Conservation (phyloP, 1,140 invertebrate genomes). For the Cryptotermes secundus region DNA sequence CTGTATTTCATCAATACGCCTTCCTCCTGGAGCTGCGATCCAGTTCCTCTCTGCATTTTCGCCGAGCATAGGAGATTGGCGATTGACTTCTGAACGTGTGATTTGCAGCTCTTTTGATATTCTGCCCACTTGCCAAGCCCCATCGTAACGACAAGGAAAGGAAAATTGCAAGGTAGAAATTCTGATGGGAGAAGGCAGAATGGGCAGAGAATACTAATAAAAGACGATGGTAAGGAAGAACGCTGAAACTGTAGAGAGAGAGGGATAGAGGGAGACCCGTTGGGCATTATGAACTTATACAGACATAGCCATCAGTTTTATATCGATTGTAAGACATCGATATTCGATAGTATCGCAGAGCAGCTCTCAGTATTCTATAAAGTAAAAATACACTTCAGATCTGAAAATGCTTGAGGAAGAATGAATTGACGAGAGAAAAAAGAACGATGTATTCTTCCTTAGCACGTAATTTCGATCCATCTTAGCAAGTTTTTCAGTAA, state of each 20-base stretch:
- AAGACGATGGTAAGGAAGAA: not conserved
- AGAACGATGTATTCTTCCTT: not conserved
- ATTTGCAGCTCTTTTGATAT: slow-evolving; percentile 13
- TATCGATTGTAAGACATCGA: not conserved
- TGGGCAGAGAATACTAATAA: slow-evolving; percentile 9
- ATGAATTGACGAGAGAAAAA: not conserved
- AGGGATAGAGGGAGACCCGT: not conserved
- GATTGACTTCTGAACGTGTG: slow-evolving; percentile 1
- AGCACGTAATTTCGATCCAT: not conserved
- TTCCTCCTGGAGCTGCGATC: not conserved
- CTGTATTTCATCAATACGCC: not conserved
- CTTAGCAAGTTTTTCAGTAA: not conserved
- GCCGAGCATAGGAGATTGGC: not conserved
- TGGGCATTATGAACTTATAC: slow-evolving; percentile 12
- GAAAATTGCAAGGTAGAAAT: slow-evolving; percentile 19
- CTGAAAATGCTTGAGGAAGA: not conserved
- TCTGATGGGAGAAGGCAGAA: slow-evolving; percentile 1
- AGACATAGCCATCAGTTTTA: slow-evolving; percentile 1
- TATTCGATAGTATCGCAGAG: slow-evolving; percentile 3
- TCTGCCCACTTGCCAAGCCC: not conserved
- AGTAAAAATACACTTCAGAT: not conserved
- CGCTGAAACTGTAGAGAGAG: not conserved
- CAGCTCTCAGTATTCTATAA: not conserved
- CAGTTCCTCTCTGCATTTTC: not conserved
- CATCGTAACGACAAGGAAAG: slow-evolving; percentile 3